Evolutionary conservation across 2,797 vertebrate genomes (phyloP).

Genomic region (Pangasius macronema): DNA sequence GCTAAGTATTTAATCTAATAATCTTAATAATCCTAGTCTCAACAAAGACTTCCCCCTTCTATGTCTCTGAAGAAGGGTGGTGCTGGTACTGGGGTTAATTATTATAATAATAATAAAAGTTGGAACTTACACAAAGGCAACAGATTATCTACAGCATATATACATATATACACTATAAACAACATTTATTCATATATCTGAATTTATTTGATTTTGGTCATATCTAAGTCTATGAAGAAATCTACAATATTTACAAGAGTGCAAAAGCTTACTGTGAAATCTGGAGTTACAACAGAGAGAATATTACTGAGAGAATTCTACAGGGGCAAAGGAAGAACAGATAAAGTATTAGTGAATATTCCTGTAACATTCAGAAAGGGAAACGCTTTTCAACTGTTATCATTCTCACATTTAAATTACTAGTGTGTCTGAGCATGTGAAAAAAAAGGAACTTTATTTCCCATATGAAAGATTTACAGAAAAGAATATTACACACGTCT

Average conservation of each 20-base stretch:
- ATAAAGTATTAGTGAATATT: background rate
- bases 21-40: background rate
- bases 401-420: slow-evolving; percentile 1
- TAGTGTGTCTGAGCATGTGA: slow-evolving; percentile 38
- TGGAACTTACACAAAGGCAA: background rate
- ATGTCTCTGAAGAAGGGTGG: background rate
- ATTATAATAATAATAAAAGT: background rate
- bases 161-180: slow-evolving; percentile 5
- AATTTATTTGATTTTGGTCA: slow-evolving; percentile 18
- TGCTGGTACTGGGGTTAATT: background rate
- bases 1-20: background rate
- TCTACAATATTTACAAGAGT: slow-evolving; percentile 35
- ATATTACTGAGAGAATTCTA: slow-evolving; percentile 2
- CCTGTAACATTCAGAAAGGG: background rate
- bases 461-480: slow-evolving; percentile 78
- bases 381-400: background rate
- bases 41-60: background rate
- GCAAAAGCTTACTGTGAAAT: slow-evolving; percentile 10
- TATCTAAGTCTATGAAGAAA: slow-evolving; percentile 13
- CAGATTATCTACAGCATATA: background rate
- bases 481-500: slow-evolving; percentile 69
- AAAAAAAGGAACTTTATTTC: slow-evolving; percentile 79
- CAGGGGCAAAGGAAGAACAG: background rate
- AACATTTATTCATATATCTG: slow-evolving; percentile 12
- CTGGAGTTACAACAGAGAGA: slow-evolving; percentile 14